A percentile compares a stretch with the other conserved stretches of the same genome.
Evolutionary conservation across 2,888 invertebrate species (phyloP).

Genomic region (Orgyia antiqua): DNA sequence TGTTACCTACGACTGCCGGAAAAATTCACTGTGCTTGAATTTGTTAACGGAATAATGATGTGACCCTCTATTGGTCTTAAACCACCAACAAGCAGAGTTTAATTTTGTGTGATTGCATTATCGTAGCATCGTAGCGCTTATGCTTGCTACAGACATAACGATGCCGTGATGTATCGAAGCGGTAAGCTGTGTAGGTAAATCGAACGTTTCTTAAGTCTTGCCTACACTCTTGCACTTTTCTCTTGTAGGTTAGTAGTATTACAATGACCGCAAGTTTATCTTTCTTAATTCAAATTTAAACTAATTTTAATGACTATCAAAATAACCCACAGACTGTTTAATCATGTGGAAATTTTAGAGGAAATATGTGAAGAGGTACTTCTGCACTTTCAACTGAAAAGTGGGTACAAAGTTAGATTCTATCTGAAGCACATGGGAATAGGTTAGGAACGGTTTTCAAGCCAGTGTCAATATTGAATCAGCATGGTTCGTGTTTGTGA

Average conservation of each 20-base stretch:
- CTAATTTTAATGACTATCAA: too few species aligned
- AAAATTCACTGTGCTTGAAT: background rate
- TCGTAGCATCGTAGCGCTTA: too few species aligned
- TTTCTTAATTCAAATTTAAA: too few species aligned
- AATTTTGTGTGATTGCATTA: background rate
- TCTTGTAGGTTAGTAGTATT: too few species aligned
- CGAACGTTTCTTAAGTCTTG: too few species aligned
- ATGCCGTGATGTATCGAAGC: too few species aligned
- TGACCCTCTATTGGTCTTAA: background rate
- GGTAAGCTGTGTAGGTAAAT: too few species aligned
- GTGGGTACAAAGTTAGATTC: slow-evolving; percentile 50
- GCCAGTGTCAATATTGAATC: slow-evolving; percentile 71
- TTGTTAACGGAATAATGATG: background rate
- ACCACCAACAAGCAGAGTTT: background rate
- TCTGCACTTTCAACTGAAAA: slow-evolving; percentile 37
- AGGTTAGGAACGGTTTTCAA: slow-evolving; percentile 47
- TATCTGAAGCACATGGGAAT: slow-evolving; percentile 51
- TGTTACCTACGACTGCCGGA: slow-evolving; percentile 7
- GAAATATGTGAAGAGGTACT: slow-evolving; percentile 26
- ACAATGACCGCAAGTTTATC: too few species aligned
- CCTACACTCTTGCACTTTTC: too few species aligned
- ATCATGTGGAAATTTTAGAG: too few species aligned
- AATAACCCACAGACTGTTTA: too few species aligned
- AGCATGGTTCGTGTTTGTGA: slow-evolving; percentile 63
- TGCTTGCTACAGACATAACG: too few species aligned